phyloP scores from a whole-genome alignment of 1,140 invertebrate genomes.

The Telenomus remus region DNA sequence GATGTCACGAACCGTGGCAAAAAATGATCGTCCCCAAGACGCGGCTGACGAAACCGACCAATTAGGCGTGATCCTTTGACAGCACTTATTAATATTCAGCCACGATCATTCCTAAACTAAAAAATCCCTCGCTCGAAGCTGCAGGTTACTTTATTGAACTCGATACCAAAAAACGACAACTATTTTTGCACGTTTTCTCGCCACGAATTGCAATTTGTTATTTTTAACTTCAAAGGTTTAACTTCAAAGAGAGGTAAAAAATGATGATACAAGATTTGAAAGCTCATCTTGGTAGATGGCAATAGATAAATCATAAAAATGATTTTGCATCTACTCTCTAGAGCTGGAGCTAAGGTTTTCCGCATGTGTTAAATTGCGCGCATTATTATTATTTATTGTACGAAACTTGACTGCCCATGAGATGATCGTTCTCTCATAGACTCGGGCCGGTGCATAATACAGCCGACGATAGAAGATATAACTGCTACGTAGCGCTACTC shows the following conservation, averaged over 20 bases:
- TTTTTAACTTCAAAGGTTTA: too few species aligned
- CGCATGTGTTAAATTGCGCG: conserved; percentile 16
- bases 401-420: conserved; percentile 17
- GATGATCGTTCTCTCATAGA: conserved; percentile 19
- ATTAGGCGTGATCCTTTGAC: conserved; percentile 37
- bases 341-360: conserved; percentile 17
- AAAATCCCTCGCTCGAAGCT: not conserved
- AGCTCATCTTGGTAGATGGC: too few species aligned
- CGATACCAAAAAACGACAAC: too few species aligned
- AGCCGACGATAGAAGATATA: conserved; percentile 28
- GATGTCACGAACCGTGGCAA: conserved; percentile 53
- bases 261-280: too few species aligned
- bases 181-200: too few species aligned
- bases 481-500: conserved; percentile 36
- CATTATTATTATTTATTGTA: conserved; percentile 40
- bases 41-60: conserved; percentile 51
- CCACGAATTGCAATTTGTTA: too few species aligned
- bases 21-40: conserved; percentile 43
- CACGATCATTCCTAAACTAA: conserved; percentile 5
- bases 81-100: conserved; percentile 47
- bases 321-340: conserved; percentile 15
- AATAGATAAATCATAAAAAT: conserved; percentile 9
- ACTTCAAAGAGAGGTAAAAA: too few species aligned
- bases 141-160: too few species aligned
- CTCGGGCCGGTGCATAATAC: conserved; percentile 13